phyloP scores from a whole-genome alignment of 2,113 vertebrate genomes.

The Sitta europaea region DNA sequence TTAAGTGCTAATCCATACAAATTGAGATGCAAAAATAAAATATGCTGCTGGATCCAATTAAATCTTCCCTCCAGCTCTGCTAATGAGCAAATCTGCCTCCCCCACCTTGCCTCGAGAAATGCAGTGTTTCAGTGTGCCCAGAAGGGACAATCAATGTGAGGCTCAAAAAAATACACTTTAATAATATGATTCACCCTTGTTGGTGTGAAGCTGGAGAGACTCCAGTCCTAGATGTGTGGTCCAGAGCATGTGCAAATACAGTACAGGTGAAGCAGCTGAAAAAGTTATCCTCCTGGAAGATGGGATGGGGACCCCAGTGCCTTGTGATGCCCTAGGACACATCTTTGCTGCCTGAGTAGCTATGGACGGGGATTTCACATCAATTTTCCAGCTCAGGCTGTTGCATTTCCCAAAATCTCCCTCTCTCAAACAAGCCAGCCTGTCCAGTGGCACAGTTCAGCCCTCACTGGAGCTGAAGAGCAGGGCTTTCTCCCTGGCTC shows the following conservation, averaged over 20 bases:
- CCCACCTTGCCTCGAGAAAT: neutral
- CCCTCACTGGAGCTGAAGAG: neutral
- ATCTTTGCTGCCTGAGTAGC: neutral
- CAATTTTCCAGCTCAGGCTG: neutral
- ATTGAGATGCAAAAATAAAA: constrained; percentile 52
- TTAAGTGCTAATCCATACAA: constrained; percentile 59
- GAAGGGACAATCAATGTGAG: neutral
- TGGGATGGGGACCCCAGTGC: neutral
- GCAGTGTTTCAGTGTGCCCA: neutral
- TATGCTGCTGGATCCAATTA: constrained; percentile 17
- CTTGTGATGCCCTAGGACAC: neutral
- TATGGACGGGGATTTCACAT: neutral
- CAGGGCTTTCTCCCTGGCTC: neutral
- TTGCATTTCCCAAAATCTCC: neutral
- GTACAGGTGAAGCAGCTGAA: neutral
- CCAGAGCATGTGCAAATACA: neutral
- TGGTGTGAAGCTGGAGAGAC: neutral
- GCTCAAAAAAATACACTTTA: neutral
- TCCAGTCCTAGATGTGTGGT: neutral
- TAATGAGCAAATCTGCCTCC: constrained; percentile 5
- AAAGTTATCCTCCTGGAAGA: neutral
- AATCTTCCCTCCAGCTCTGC: constrained; percentile 33
- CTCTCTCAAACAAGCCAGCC: neutral
- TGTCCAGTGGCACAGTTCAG: neutral
- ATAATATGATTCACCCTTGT: neutral